These are phyloP conservation scores for Mantis religiosa DNA, from an alignment of 2,888 invertebrate genomes.

Conservation along the genomic window DNA sequence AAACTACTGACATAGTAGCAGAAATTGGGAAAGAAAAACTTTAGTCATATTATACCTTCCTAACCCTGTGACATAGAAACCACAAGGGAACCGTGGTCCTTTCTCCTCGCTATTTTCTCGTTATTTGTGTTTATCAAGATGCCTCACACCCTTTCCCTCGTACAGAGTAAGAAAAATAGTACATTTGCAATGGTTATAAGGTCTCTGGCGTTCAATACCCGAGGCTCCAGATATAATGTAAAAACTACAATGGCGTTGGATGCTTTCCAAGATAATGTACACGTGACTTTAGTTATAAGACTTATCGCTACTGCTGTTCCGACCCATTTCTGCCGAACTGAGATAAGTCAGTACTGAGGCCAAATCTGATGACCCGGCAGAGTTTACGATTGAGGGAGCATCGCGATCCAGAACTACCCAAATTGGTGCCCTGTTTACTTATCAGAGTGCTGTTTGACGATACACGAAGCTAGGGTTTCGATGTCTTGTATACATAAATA, in stretches of 20 bases:
- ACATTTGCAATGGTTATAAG: neutral
- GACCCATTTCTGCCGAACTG: neutral
- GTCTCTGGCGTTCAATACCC: neutral
- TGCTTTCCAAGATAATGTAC: neutral
- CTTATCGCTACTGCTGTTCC: neutral
- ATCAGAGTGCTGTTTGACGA: too few species aligned
- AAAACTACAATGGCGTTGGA: neutral
- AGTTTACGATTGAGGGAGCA: neutral
- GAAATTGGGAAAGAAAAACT: too few species aligned
- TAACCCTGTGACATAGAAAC: too few species aligned
- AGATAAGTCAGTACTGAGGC: neutral
- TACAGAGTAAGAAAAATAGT: neutral
- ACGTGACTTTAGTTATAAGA: neutral
- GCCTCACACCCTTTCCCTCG: neutral
- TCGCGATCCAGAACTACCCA: neutral
- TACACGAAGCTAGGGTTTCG: too few species aligned
- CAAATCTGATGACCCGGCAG: neutral
- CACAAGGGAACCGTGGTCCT: too few species aligned
- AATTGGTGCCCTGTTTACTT: neutral
- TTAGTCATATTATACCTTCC: too few species aligned
- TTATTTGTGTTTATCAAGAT: neutral
- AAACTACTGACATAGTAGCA: too few species aligned
- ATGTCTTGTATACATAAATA: too few species aligned
- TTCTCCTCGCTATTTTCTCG: neutral
- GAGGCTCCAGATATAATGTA: neutral